Conservation (phyloP, 2,113 vertebrate species). For the Rallus limicola region DNA sequence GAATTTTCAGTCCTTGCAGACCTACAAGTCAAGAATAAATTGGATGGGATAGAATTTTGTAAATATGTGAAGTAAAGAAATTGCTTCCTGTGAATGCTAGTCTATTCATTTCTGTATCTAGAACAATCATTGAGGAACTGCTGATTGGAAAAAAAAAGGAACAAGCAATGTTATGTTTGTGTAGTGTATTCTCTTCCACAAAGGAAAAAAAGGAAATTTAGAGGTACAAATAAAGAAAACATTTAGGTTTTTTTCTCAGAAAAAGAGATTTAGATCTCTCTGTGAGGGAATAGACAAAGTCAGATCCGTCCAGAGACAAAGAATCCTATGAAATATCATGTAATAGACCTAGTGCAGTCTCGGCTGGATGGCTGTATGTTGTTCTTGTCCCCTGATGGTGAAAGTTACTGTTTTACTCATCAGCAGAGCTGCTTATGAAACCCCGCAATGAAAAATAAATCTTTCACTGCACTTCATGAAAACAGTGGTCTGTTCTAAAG, state of each 20-base stretch:
- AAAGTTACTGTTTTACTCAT: neutral
- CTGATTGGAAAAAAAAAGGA: neutral
- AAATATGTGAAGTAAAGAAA: conserved; percentile 12
- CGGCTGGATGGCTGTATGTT: neutral
- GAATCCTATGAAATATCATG: neutral
- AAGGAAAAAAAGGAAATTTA: neutral
- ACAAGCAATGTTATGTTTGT: neutral
- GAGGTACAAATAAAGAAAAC: neutral
- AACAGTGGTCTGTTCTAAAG: neutral
- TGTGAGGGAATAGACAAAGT: neutral
- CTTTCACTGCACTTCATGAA: neutral
- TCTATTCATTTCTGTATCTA: neutral
- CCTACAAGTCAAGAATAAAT: neutral
- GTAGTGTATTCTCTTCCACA: neutral
- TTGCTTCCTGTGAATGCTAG: neutral
- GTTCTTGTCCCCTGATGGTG: neutral
- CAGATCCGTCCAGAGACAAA: neutral
- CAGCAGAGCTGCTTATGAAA: neutral
- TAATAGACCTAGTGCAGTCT: neutral
- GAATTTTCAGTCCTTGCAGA: conserved; percentile 8
- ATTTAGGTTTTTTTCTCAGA: neutral
- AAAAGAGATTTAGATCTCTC: neutral
- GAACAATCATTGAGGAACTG: neutral
- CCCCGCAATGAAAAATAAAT: neutral
- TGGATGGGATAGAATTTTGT: neutral